phyloP scores from a whole-genome alignment of 2,113 vertebrate species.

The Sylvietta virens region DNA sequence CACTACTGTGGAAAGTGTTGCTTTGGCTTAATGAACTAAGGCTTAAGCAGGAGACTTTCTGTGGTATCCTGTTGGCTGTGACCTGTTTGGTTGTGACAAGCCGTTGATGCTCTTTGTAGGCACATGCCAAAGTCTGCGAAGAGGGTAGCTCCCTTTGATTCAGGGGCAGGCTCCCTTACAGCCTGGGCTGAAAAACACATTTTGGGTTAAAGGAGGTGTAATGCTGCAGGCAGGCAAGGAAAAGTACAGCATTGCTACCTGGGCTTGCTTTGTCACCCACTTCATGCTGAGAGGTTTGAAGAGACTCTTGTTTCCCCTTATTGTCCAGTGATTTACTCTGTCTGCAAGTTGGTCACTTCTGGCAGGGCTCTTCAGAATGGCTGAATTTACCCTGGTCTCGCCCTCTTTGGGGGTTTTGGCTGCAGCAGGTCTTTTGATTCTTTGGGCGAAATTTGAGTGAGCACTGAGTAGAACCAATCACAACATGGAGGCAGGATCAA shows the following conservation, averaged over 20 bases:
- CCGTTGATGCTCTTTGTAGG: background rate
- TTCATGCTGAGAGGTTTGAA: background rate
- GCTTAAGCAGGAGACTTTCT: background rate
- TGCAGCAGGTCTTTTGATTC: background rate
- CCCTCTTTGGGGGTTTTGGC: background rate
- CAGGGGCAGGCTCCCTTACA: background rate
- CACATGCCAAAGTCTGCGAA: background rate
- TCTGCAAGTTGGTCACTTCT: background rate
- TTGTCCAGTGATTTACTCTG: background rate
- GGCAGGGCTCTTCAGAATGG: background rate
- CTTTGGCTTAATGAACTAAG: background rate
- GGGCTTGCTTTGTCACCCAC: background rate
- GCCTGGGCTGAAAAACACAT: background rate
- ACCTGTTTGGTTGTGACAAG: background rate
- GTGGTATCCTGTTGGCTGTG: rapidly evolving
- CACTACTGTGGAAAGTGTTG: background rate
- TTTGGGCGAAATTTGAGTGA: background rate
- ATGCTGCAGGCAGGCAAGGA: background rate
- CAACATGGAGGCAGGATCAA: background rate
- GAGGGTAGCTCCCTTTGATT: background rate
- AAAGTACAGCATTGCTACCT: background rate
- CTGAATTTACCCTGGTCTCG: rapidly evolving
- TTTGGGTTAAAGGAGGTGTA: background rate
- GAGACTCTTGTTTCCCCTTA: background rate
- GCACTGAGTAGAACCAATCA: background rate